phyloP scores from a whole-genome alignment of 2,888 invertebrate species.

The Cryptus armator region DNA sequence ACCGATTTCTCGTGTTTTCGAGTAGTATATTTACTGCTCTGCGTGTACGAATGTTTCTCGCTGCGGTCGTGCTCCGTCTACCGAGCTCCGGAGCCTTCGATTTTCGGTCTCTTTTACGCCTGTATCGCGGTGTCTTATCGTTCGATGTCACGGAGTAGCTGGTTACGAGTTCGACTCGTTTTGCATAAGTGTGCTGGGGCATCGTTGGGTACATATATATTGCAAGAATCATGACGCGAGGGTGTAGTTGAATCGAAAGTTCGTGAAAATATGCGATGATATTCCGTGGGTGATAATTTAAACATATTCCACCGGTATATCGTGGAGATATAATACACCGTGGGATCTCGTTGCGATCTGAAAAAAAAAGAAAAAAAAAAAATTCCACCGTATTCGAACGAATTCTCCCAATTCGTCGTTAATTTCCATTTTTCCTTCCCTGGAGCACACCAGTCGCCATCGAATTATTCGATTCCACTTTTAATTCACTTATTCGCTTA shows the following conservation, averaged over 20 bases:
- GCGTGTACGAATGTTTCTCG: conserved; percentile 8
- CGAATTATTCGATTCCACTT: conserved; percentile 54
- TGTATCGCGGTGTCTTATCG: conserved; percentile 31
- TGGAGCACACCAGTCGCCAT: neutral
- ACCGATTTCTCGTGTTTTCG: conserved; percentile 51
- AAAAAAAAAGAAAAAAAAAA: neutral
- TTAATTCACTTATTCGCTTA: conserved; percentile 60
- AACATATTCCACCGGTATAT: neutral
- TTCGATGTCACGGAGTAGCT: conserved; percentile 1
- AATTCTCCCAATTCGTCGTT: conserved; percentile 26
- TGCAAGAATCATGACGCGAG: neutral
- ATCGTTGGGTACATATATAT: neutral
- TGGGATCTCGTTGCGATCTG: neutral
- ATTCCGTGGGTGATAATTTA: conserved; percentile 24
- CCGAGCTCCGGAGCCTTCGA: conserved; percentile 4
- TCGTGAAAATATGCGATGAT: neutral
- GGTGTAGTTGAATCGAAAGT: neutral
- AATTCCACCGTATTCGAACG: neutral
- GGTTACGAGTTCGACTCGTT: conserved; percentile 25
- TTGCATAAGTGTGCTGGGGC: neutral
- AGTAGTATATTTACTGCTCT: conserved; percentile 50
- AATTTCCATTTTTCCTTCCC: conserved; percentile 42
- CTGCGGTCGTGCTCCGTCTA: neutral
- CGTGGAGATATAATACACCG: neutral
- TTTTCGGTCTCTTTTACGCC: neutral